Base-by-base conservation (phyloP, 37 sponge, comb jelly and placozoan genomes). In the Cliona cf. orientalis region DNA sequence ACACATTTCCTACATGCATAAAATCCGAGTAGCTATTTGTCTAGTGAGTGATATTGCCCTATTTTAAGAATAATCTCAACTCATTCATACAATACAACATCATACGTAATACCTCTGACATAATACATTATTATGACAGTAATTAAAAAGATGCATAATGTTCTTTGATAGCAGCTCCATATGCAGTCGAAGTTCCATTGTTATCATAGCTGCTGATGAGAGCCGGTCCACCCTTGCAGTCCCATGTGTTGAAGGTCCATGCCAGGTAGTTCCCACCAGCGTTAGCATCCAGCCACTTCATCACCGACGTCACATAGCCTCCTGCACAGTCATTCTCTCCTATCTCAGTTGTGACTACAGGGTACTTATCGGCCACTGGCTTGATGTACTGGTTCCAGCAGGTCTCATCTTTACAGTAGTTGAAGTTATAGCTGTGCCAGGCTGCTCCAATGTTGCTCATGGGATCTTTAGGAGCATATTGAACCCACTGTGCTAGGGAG, bases 251-350 rank as follows among this genome's bases (percentile, higher is more conserved):
- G 63, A 61, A 76, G 26, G 77, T 76, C 77, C 77, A 76, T 2
- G 77, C 62, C 14, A 76, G 62, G 42, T 76, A 76, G 62, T 40
- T 59, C n/a, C 25, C 42, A 23, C 42, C 42, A n/a, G n/a, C n/a
- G 0, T 59, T 7, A 0, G 23, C 40, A 26, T 76, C 77, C 43
- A 76, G 19, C 77, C 77, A 76, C 26, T 76, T 34, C 77, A 76
- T 76, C 42, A 76, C 62, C 0, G 40, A 17, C n/a, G 26, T 37
- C 2, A 76, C 77, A 14, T 60, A 76, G 25, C 42, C 41, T 0
- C 77, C 77, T 3, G n/a, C 28, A 17, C 77, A 76, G 28, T 76
- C 77, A 39, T 76, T 76, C 40, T 76, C 77, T n/a, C 77, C 77
- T 0, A 76, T 39, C 29, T 76, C 77, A 17, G 77, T 76, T 14